phyloP scores from a whole-genome alignment of 2,888 invertebrate genomes.

The Metalampra italica region DNA sequence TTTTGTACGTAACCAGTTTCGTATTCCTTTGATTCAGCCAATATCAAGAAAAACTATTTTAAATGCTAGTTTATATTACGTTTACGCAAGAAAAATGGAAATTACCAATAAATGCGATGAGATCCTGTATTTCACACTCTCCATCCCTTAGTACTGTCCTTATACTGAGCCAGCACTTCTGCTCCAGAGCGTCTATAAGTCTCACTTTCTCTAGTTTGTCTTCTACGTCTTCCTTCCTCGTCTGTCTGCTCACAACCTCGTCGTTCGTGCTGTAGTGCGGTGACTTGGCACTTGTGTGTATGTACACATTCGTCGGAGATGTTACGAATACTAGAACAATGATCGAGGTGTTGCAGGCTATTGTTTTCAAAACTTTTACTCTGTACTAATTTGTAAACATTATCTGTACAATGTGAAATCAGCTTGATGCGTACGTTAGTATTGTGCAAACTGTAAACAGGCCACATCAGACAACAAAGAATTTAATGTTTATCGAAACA shows the following conservation, averaged over 20 bases:
- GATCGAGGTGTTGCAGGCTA: constrained; percentile 36
- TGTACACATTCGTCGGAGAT: constrained; percentile 76
- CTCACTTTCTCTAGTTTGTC: constrained; percentile 47
- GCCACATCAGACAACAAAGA: too few relatives aligned
- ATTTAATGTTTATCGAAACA: too few relatives aligned
- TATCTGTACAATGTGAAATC: neutral
- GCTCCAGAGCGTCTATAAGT: constrained; percentile 54
- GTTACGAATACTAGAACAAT: constrained; percentile 72
- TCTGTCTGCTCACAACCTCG: constrained; percentile 36
- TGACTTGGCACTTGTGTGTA: constrained; percentile 62
- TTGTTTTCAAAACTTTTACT: neutral
- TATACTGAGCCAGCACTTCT: constrained; percentile 58
- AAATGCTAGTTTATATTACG: too few relatives aligned
- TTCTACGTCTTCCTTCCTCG: constrained; percentile 20
- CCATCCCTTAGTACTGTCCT: constrained; percentile 61
- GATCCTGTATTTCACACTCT: constrained; percentile 73
- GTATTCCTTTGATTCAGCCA: too few relatives aligned
- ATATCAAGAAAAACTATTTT: too few relatives aligned
- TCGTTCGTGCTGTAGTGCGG: constrained; percentile 70
- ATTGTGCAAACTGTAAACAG: neutral
- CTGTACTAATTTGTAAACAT: neutral
- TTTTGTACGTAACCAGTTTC: too few relatives aligned
- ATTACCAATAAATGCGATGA: constrained; percentile 70
- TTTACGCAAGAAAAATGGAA: too few relatives aligned
- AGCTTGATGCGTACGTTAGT: neutral